Evolutionary conservation across 2,113 vertebrate genomes (phyloP).

Genomic region (Platanista minor): DNA sequence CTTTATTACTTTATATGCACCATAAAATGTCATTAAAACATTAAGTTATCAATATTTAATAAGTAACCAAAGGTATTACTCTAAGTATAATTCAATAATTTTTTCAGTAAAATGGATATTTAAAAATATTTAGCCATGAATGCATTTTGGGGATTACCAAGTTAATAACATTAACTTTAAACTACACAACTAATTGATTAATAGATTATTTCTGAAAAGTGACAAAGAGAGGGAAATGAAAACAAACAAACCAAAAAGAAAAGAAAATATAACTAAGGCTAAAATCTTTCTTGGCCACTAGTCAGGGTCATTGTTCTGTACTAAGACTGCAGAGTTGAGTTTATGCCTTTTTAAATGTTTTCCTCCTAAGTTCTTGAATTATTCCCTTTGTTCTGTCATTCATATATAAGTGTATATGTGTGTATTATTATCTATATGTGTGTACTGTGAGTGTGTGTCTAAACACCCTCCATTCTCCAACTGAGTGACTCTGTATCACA

Average conservation of each 20-base stretch:
- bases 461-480: background rate
- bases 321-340: background rate
- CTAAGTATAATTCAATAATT: background rate
- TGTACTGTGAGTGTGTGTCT: background rate
- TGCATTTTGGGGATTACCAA: background rate
- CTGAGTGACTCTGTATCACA: background rate
- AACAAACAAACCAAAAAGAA: background rate
- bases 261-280: background rate
- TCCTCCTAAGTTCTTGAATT: background rate
- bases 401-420: background rate
- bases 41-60: constrained; percentile 5
- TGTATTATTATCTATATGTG: background rate
- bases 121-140: background rate
- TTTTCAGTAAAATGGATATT: background rate
- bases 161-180: background rate
- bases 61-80: background rate
- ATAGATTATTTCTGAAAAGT: background rate
- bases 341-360: background rate
- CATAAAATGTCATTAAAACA: background rate
- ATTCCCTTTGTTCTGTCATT: background rate
- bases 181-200: background rate
- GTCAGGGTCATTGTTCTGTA: background rate
- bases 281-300: background rate
- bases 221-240: background rate
- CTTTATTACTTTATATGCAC: background rate